Evolutionary conservation across 2,113 vertebrate species (phyloP).

Genomic region (Cygnus buccinator): DNA sequence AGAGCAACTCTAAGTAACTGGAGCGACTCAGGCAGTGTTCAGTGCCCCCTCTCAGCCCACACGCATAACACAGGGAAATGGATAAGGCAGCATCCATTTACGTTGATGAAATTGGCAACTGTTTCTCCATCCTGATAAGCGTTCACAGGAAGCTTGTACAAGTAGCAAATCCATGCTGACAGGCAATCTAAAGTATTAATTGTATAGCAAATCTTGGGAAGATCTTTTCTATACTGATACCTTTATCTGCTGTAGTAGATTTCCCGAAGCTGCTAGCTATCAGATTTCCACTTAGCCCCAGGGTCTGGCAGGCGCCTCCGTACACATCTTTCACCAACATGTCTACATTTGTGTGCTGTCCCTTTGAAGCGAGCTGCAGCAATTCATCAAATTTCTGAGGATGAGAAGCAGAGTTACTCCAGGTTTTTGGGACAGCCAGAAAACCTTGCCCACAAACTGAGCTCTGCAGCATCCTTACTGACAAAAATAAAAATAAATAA

Average conservation of each 20-base stretch:
- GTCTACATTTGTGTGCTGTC: constrained; percentile 94
- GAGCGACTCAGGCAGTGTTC: background rate
- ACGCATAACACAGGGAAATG: fast-evolving
- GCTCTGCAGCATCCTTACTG: background rate
- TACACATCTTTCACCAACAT: constrained; percentile 99
- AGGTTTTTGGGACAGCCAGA: background rate
- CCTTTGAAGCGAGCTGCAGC: constrained; percentile 92
- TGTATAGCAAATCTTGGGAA: background rate
- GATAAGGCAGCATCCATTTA: background rate
- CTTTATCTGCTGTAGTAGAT: constrained; percentile 92
- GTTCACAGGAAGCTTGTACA: background rate
- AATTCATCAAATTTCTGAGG: constrained; percentile 94
- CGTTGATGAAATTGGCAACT: background rate
- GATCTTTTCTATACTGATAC: constrained; percentile 56
- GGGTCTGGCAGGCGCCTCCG: constrained; percentile 90
- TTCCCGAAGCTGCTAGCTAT: constrained; percentile 99
- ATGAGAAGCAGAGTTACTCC: background rate
- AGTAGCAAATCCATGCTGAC: background rate
- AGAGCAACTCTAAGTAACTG: background rate
- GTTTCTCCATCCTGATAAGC: background rate
- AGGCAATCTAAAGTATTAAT: background rate
- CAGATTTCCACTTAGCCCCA: constrained; percentile 93
- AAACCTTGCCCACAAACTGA: background rate
- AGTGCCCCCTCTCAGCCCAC: background rate
- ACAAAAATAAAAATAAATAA: background rate